These are phyloP conservation scores for Chrysolina haemoptera DNA, from an alignment of 2,888 invertebrate species.

Conservation along the genomic window DNA sequence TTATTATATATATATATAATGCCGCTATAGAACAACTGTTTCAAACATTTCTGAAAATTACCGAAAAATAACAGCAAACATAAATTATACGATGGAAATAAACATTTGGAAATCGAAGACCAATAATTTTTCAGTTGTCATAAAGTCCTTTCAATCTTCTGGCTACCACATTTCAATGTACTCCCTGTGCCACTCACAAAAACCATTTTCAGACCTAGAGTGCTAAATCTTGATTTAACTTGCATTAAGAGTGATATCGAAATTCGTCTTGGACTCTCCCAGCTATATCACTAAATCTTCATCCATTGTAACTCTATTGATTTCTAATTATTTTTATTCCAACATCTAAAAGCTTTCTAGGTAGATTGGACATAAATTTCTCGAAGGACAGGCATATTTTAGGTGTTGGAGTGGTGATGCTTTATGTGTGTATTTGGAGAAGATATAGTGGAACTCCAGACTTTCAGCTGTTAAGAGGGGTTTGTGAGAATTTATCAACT, in stretches of 20 bases:
- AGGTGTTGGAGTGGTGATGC: conserved; percentile 31
- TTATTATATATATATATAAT: too few relatives aligned
- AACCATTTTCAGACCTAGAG: neutral
- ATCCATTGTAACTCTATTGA: conserved; percentile 39
- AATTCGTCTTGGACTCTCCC: neutral
- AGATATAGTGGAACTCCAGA: conserved; percentile 12
- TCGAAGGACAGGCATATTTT: conserved; percentile 40
- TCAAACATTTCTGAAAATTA: too few relatives aligned
- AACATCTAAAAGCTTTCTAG: conserved; percentile 49
- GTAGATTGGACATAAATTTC: conserved; percentile 47
- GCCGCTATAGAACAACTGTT: too few relatives aligned
- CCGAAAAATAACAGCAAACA: too few relatives aligned
- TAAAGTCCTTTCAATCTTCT: too few relatives aligned
- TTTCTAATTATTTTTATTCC: conserved; percentile 50
- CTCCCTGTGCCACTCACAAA: neutral
- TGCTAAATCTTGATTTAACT: neutral
- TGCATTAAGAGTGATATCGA: neutral
- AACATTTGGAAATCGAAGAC: too few relatives aligned
- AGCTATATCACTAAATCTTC: conserved; percentile 13
- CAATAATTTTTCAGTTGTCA: too few relatives aligned
- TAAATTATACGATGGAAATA: too few relatives aligned
- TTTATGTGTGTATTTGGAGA: conserved; percentile 25
- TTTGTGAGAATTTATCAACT: neutral
- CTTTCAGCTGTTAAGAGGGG: neutral
- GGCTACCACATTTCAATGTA: too few relatives aligned